A percentile compares a stretch with the other conserved stretches of the same genome.
phyloP scores from a whole-genome alignment of 2,888 invertebrate species.

The Patella caerulea region DNA sequence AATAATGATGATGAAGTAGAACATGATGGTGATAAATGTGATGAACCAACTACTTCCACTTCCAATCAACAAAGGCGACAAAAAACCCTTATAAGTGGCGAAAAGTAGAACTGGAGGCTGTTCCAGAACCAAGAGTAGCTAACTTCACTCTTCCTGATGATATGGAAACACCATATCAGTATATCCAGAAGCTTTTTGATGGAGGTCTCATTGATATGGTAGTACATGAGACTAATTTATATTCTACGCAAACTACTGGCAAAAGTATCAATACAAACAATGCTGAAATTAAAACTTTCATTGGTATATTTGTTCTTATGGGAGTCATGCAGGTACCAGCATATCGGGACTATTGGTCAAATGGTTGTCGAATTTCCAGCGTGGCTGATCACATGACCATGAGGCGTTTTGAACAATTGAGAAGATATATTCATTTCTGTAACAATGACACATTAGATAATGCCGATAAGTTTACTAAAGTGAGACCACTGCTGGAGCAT shows the following conservation, averaged over 20 bases:
- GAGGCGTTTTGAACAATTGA: neutral
- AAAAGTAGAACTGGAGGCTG: too few relatives aligned
- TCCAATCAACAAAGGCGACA: too few relatives aligned
- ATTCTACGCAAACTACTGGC: neutral
- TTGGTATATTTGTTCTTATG: neutral
- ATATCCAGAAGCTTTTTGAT: neutral
- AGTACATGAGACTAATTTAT: neutral
- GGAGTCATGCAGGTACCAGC: neutral
- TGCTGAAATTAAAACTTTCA: neutral
- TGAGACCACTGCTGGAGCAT: neutral
- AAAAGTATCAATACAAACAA: neutral
- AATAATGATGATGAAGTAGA: too few relatives aligned
- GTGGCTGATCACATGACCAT: neutral
- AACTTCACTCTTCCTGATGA: neutral
- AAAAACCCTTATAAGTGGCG: too few relatives aligned
- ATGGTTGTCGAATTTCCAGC: neutral
- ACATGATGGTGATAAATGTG: too few relatives aligned
- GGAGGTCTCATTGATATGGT: neutral
- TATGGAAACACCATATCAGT: neutral
- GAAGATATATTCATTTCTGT: neutral
- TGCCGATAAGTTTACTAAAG: neutral
- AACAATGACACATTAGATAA: neutral
- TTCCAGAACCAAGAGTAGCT: too few relatives aligned
- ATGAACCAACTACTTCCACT: too few relatives aligned
- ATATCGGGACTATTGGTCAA: neutral